Percentiles rank a stretch among this genome's conserved stretches.
Evolutionary conservation across 2,113 vertebrate genomes (phyloP).

Genomic region (Chitala chitala): DNA sequence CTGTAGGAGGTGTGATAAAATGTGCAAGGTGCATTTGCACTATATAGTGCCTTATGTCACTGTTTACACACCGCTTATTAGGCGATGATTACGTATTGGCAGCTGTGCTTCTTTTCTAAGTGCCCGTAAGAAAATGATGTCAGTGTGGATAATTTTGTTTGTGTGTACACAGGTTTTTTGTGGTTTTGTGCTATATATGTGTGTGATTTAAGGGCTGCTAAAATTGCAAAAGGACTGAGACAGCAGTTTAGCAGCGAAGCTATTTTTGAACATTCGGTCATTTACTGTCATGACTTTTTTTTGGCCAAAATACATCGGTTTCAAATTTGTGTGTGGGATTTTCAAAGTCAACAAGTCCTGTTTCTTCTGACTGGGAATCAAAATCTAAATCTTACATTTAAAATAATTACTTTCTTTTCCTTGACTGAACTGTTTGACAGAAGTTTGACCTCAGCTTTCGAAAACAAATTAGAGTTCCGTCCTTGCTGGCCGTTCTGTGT

Average conservation of each 20-base stretch:
- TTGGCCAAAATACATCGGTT: not conserved
- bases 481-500: not conserved
- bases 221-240: not conserved
- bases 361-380: not conserved
- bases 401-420: not conserved
- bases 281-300: conserved; percentile 4
- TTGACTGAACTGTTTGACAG: not conserved
- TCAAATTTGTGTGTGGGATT: not conserved
- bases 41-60: not conserved
- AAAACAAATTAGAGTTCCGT: conserved; percentile 7
- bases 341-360: not conserved
- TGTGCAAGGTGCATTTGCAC: not conserved
- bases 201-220: not conserved
- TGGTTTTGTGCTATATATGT: not conserved
- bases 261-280: not conserved
- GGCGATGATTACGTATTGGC: conserved; percentile 9
- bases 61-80: conserved; percentile 7
- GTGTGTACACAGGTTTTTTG: not conserved
- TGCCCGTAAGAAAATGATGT: not conserved
- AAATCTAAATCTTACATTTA: not conserved
- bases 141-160: not conserved
- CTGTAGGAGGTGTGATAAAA: not conserved
- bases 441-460: not conserved
- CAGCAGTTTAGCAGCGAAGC: not conserved
- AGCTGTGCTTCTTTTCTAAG: not conserved